A percentile compares a stretch with the other conserved stretches of the same genome.
These are phyloP conservation scores for Lagocephalus sceleratus DNA, from an alignment of 2,797 vertebrate species.

Conservation along the genomic window DNA sequence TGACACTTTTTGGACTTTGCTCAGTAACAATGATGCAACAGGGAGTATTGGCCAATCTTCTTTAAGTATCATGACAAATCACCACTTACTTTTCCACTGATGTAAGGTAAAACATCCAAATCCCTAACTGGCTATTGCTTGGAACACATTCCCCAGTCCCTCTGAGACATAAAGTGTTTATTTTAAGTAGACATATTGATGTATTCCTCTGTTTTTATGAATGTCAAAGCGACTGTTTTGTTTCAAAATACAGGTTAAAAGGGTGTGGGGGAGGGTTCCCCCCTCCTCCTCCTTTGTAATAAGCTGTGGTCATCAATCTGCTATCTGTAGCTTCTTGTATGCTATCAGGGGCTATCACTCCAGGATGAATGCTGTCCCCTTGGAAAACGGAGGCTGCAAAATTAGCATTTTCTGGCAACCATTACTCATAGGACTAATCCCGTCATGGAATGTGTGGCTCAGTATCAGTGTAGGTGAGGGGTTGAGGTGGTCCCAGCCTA, in stretches of 20 bases:
- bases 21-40: constrained; percentile 8
- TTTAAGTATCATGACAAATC: neutral
- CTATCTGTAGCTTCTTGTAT: constrained; percentile 58
- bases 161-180: neutral
- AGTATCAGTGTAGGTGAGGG: constrained; percentile 62
- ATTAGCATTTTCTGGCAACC: constrained; percentile 72
- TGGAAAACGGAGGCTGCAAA: constrained; percentile 54
- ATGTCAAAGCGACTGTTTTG: constrained; percentile 2
- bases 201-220: constrained; percentile 4
- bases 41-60: constrained; percentile 8
- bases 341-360: constrained; percentile 52
- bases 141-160: neutral
- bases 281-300: constrained; percentile 34
- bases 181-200: constrained; percentile 8
- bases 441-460: constrained; percentile 69
- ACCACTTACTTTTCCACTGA: constrained; percentile 12
- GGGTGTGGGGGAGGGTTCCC: constrained; percentile 24
- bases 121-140: neutral
- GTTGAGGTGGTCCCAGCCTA: constrained; percentile 48
- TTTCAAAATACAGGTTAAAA: constrained; percentile 5
- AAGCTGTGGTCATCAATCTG: constrained; percentile 60
- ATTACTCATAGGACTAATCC: constrained; percentile 69
- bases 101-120: constrained; percentile 18
- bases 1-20: constrained; percentile 9
- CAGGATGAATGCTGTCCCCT: constrained; percentile 52